Percentiles rank a stretch among this genome's conserved stretches.
phyloP scores from a whole-genome alignment of 2,797 vertebrate species.

The Sebastes trivittatus region DNA sequence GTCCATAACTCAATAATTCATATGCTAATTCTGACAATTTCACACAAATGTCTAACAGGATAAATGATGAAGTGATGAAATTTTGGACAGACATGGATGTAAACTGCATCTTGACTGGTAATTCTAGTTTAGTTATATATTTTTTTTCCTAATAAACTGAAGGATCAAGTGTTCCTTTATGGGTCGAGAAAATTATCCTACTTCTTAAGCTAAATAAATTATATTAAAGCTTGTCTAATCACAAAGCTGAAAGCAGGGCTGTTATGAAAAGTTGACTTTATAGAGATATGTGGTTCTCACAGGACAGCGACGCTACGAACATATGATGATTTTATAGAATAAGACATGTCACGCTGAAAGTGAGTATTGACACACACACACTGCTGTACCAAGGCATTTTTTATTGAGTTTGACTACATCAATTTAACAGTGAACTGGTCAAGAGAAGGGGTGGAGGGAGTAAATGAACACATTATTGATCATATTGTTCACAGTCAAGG shows the following conservation, averaged over 20 bases:
- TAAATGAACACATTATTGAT: conserved; percentile 32
- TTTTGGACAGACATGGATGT: no score
- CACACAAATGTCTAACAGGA: accelerated
- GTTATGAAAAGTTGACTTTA: neutral
- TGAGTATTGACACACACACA: conserved; percentile 1
- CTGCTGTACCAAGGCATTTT: conserved; percentile 27
- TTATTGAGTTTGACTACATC: conserved; percentile 46
- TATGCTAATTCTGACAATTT: no score
- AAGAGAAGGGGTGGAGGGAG: neutral
- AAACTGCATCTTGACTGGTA: no score
- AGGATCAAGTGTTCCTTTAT: no score
- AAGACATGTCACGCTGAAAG: accelerated
- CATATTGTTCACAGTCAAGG: conserved; percentile 46
- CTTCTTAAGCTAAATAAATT: neutral
- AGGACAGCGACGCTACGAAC: neutral
- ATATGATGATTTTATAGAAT: neutral
- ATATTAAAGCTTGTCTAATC: neutral
- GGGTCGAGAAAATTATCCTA: neutral
- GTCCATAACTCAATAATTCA: no score
- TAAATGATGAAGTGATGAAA: no score
- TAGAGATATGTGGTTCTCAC: neutral
- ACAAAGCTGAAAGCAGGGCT: neutral
- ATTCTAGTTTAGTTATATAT: no score
- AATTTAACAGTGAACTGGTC: conserved; percentile 56
- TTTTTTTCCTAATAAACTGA: accelerated